Percentiles rank a stretch among this genome's conserved stretches.
Evolutionary conservation across 1,140 invertebrate genomes (phyloP).

Genomic region (Ceratosolen solmsi): DNA sequence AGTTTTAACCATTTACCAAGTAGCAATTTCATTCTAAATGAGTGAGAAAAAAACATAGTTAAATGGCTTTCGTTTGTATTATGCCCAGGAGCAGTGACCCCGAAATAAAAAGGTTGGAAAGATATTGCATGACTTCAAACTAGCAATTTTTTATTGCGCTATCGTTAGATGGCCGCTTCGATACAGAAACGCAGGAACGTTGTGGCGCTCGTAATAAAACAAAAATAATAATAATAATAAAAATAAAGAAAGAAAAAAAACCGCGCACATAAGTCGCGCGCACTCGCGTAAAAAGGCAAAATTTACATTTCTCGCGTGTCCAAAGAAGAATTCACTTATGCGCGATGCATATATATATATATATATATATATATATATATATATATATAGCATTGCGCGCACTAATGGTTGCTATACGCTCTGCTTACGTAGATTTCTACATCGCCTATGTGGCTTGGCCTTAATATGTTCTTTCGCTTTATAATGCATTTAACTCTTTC

Average conservation of each 20-base stretch:
- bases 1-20: background rate
- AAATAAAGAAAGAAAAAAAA: background rate
- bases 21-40: background rate
- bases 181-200: slow-evolving; percentile 1
- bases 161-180: slow-evolving; percentile 16
- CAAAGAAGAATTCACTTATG: slow-evolving; percentile 3
- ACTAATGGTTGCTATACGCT: slow-evolving; percentile 59
- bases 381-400: slow-evolving; percentile 42
- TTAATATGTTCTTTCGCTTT: slow-evolving; percentile 55
- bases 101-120: background rate
- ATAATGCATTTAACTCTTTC: slow-evolving; percentile 27
- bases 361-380: no score
- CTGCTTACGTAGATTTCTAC: slow-evolving; percentile 66
- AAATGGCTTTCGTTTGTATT: no score
- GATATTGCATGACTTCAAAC: slow-evolving; percentile 25
- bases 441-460: slow-evolving; percentile 56
- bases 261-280: slow-evolving; percentile 3
- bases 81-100: background rate
- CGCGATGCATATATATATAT: background rate
- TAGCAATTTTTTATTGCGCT: slow-evolving; percentile 17
- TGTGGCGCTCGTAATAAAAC: background rate
- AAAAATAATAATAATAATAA: background rate
- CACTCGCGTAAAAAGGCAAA: background rate
- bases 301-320: slow-evolving; percentile 38
- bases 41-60: background rate